phyloP scores from a whole-genome alignment of 2,113 vertebrate genomes.

The Platanista minor region DNA sequence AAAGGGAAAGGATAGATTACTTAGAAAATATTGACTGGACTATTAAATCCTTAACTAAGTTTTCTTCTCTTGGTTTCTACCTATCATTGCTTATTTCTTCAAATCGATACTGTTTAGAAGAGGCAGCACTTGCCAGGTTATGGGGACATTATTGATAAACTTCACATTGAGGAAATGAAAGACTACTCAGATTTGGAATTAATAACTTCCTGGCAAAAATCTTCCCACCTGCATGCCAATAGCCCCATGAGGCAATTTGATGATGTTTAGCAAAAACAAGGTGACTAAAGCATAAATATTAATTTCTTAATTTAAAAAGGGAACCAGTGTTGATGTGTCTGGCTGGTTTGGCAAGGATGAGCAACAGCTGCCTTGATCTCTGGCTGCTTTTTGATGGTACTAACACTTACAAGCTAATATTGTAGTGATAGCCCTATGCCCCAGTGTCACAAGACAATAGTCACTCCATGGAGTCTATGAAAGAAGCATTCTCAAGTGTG shows the following conservation, averaged over 20 bases:
- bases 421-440: not conserved
- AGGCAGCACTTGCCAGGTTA: not conserved
- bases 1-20: constrained; percentile 41
- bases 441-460: not conserved
- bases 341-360: not conserved
- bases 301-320: constrained; percentile 50
- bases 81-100: not conserved
- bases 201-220: not conserved
- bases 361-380: not conserved
- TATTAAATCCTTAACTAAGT: not conserved
- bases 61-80: not conserved
- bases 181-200: not conserved
- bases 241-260: not conserved
- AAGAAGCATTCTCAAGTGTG: not conserved
- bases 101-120: not conserved
- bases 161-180: constrained; percentile 19
- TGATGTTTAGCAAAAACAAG: not conserved
- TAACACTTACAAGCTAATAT: not conserved
- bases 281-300: constrained; percentile 33
- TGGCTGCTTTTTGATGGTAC: not conserved
- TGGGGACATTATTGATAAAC: not conserved
- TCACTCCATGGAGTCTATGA: not conserved
- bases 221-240: not conserved
- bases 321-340: not conserved
- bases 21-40: not conserved